A percentile compares a stretch with the other conserved stretches of the same genome.
Evolutionary conservation across 35 echinoderm and acorn worm genomes (phyloP).

Genomic region (Ophioderma brevispina): DNA sequence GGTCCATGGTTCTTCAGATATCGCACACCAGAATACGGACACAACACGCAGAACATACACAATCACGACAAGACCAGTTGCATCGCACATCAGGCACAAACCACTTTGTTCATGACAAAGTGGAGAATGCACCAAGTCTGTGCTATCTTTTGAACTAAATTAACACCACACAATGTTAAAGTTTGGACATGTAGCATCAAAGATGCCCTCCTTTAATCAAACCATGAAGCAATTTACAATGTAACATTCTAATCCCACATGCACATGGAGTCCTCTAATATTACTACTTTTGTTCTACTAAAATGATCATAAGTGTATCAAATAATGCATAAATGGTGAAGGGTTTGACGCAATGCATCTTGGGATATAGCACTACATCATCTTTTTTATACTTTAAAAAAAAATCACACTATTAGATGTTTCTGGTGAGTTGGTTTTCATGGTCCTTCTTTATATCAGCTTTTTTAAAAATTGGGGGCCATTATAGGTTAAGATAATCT

Average conservation of each 20-base stretch:
- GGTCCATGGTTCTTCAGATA: too few species aligned
- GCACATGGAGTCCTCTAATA: neutral
- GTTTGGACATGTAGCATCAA: neutral
- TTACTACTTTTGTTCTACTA: neutral
- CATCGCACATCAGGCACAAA: too few species aligned
- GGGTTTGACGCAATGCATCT: neutral
- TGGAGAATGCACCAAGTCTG: too few species aligned
- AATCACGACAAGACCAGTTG: too few species aligned
- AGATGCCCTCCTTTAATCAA: neutral
- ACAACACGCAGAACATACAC: too few species aligned
- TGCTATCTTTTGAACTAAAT: too few species aligned
- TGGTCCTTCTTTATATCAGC: neutral
- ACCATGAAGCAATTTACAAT: slow-evolving; percentile 6
- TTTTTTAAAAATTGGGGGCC: neutral
- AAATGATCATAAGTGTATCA: neutral
- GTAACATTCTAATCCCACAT: neutral
- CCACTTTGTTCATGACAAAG: too few species aligned
- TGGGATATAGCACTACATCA: neutral
- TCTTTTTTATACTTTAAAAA: neutral
- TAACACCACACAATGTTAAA: neutral
- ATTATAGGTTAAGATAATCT: neutral
- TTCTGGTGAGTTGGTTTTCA: neutral
- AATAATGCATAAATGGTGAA: neutral
- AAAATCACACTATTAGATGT: neutral
- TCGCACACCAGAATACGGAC: too few species aligned